These are phyloP conservation scores for Conchocele bisecta DNA, from an alignment of 2,888 invertebrate genomes.

Conservation along the genomic window DNA sequence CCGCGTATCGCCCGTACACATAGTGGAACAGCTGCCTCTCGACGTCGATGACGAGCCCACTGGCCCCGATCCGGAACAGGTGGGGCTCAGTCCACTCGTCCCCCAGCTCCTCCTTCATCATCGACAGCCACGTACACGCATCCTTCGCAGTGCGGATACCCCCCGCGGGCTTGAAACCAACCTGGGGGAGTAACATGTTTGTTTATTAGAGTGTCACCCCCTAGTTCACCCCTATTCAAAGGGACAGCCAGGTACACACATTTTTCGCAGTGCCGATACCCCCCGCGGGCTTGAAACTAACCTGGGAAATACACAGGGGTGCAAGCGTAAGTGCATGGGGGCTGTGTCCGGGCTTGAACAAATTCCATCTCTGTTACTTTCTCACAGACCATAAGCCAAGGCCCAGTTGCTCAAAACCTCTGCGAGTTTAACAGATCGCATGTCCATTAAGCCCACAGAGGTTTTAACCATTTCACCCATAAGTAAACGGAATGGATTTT, in stretches of 20 bases:
- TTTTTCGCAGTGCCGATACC: conserved; percentile 94
- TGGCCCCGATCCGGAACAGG: conserved; percentile 97
- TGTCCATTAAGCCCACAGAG: no score
- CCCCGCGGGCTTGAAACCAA: conserved; percentile 99
- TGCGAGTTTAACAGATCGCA: no score
- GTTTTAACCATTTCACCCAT: no score
- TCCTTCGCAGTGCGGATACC: conserved; percentile 94
- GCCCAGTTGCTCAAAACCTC: no score
- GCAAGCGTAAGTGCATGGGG: no score
- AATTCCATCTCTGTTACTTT: no score
- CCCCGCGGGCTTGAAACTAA: conserved; percentile 99
- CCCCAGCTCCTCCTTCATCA: conserved; percentile 93
- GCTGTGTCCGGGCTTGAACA: no score
- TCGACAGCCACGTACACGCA: conserved; percentile 92
- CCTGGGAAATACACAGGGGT: conserved; percentile 84
- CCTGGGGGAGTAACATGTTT: conserved; percentile 84
- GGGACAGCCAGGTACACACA: conserved; percentile 93
- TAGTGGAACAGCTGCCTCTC: conserved; percentile 83
- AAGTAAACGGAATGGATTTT: no score
- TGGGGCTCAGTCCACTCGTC: conserved; percentile 91
- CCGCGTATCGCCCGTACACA: conserved; percentile 81
- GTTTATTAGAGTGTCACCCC: conserved; percentile 87
- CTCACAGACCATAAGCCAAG: no score
- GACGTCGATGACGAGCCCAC: conserved; percentile 92
- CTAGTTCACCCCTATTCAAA: conserved; percentile 92